phyloP scores from a whole-genome alignment of 2,797 vertebrate genomes.

The Limnodromus scolopaceus region DNA sequence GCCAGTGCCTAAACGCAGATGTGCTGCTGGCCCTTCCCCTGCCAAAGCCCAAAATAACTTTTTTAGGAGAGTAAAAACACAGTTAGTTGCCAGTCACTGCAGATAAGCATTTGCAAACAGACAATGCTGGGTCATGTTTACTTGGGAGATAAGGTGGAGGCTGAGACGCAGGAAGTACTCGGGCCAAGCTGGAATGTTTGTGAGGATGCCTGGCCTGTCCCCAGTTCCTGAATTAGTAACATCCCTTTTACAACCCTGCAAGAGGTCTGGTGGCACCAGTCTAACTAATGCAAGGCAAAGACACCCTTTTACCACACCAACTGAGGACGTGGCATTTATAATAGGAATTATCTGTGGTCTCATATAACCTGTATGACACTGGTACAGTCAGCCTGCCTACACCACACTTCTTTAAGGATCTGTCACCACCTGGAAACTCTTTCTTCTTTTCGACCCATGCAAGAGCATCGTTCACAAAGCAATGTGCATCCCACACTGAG shows the following conservation, averaged over 20 bases:
- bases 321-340: neutral
- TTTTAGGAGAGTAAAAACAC: constrained; percentile 21
- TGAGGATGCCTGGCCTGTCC: neutral
- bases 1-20: neutral
- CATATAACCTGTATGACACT: neutral
- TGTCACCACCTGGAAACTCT: neutral
- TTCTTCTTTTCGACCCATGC: neutral
- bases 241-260: neutral
- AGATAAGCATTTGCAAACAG: constrained; percentile 60
- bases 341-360: neutral
- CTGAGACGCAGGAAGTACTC: constrained; percentile 43
- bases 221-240: constrained; percentile 27
- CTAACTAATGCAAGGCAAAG: neutral
- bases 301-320: neutral
- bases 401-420: neutral
- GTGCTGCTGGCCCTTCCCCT: neutral
- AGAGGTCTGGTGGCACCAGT: neutral
- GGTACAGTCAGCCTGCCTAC: neutral
- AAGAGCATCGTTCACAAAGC: neutral
- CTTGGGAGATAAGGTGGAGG: constrained; percentile 43
- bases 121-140: constrained; percentile 48
- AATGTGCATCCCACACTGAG: neutral
- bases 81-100: neutral
- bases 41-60: constrained; percentile 36
- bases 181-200: constrained; percentile 1